Conservation (phyloP, 2,797 vertebrate genomes). For the Pampus argenteus region DNA sequence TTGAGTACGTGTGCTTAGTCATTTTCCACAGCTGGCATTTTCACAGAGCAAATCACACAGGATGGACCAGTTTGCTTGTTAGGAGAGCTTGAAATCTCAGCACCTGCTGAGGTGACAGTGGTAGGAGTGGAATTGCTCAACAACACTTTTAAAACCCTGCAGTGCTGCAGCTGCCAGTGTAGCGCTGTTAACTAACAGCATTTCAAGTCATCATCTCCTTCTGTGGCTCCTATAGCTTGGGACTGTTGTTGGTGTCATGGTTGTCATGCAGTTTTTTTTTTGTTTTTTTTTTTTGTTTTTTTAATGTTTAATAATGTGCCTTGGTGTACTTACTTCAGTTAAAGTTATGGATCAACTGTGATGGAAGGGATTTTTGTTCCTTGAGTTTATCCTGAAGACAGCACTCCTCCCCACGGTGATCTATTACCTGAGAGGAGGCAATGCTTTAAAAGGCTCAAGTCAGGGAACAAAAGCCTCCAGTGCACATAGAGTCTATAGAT, state of each 20-base stretch:
- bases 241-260: not conserved
- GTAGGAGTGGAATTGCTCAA: not conserved
- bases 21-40: constrained; percentile 4
- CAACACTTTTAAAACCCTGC: not conserved
- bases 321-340: not conserved
- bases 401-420: not conserved
- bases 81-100: not conserved
- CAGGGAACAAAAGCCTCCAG: not conserved
- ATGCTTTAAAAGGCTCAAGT: not conserved
- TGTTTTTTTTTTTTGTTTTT: not conserved
- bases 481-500: not conserved
- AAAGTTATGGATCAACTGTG: not conserved
- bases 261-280: not conserved
- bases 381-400: not conserved
- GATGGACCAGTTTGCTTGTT: not conserved
- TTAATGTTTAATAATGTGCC: not conserved
- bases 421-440: not conserved
- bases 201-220: not conserved
- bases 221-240: not conserved
- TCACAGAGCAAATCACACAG: not conserved
- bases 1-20: not conserved
- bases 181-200: not conserved
- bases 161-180: not conserved
- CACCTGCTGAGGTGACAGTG: constrained; percentile 4
- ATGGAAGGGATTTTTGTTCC: not conserved